Percentiles rank a stretch among this genome's conserved stretches.
Evolutionary conservation across 2,113 vertebrate species (phyloP).

Genomic region (Gasterosteus aculeatus): DNA sequence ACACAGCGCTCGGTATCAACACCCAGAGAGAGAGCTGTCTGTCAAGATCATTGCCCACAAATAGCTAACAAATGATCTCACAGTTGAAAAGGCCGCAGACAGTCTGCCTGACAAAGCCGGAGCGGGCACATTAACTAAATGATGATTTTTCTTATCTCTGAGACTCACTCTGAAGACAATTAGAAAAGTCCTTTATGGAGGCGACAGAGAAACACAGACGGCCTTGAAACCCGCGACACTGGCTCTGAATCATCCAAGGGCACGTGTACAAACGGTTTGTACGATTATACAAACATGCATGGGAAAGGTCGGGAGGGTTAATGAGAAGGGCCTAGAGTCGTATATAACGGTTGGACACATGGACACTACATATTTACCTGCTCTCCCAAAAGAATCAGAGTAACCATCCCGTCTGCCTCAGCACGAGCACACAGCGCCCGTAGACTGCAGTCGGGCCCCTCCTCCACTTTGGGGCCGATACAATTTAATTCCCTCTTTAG

Average conservation of each 20-base stretch:
- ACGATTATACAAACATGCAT: slow-evolving; percentile 33
- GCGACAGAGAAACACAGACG: slow-evolving; percentile 30
- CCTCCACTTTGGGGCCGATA: slow-evolving; percentile 55
- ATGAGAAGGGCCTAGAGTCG: neutral
- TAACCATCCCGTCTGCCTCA: slow-evolving; percentile 29
- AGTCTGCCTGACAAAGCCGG: slow-evolving; percentile 33
- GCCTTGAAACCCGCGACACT: slow-evolving; percentile 51
- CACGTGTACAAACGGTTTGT: slow-evolving; percentile 34
- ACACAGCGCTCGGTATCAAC: slow-evolving; percentile 67
- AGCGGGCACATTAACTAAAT: slow-evolving; percentile 55
- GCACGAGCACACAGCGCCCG: slow-evolving; percentile 25
- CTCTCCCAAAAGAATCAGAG: slow-evolving; percentile 3
- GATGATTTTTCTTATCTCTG: slow-evolving; percentile 70
- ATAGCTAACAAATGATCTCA: slow-evolving; percentile 52
- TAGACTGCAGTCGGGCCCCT: slow-evolving; percentile 31
- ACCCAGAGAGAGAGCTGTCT: slow-evolving; percentile 63
- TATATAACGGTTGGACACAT: neutral
- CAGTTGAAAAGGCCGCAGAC: slow-evolving; percentile 61
- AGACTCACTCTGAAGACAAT: slow-evolving; percentile 68
- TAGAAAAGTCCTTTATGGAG: slow-evolving; percentile 61
- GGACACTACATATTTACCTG: neutral
- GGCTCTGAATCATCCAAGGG: slow-evolving; percentile 63
- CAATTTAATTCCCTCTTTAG: slow-evolving; percentile 53
- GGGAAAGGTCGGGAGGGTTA: slow-evolving; percentile 40
- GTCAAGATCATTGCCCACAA: slow-evolving; percentile 61